These are phyloP conservation scores for Ernsta delagoae DNA, from an alignment of 2,888 invertebrate genomes.

Conservation along the genomic window DNA sequence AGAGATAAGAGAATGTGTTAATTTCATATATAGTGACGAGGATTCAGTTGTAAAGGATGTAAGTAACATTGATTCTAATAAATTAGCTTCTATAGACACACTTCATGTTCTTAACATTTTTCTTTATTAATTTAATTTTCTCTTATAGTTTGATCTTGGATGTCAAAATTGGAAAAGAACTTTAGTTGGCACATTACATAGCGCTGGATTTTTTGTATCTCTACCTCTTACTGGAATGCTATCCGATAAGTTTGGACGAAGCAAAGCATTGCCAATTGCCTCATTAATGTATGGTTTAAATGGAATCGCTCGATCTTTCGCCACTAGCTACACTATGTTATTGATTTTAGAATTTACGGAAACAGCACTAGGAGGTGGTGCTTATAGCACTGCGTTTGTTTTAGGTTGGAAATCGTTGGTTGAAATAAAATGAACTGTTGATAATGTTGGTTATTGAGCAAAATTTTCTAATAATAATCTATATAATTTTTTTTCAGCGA, in stretches of 20 bases:
- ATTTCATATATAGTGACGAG: slow-evolving; percentile 83
- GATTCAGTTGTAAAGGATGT: slow-evolving; percentile 87
- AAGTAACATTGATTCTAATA: slow-evolving; percentile 52
- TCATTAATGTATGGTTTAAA: slow-evolving; percentile 64
- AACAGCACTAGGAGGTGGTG: slow-evolving; percentile 65
- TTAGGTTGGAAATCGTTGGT: slow-evolving; percentile 57
- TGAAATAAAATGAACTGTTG: no score
- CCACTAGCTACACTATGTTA: slow-evolving; percentile 70
- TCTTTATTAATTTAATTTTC: no score
- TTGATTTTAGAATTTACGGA: slow-evolving; percentile 70
- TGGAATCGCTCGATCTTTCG: slow-evolving; percentile 67
- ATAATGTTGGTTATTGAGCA: no score
- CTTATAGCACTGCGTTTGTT: slow-evolving; percentile 71
- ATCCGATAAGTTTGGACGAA: slow-evolving; percentile 84
- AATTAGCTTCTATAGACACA: not conserved
- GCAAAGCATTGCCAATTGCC: slow-evolving; percentile 73
- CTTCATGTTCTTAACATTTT: no score
- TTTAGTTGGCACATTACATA: no score
- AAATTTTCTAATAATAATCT: not conserved
- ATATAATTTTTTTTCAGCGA: slow-evolving; percentile 71
- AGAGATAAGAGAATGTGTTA: slow-evolving; percentile 60
- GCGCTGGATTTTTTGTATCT: no score
- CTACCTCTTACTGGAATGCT: no score
- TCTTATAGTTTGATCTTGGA: no score
- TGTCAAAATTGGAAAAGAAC: no score